Evolutionary conservation across 64 coral and sea anemone species (phyloP), one percentile per base, ranked within the genome.

Genomic region (Actinia equina): DNA sequence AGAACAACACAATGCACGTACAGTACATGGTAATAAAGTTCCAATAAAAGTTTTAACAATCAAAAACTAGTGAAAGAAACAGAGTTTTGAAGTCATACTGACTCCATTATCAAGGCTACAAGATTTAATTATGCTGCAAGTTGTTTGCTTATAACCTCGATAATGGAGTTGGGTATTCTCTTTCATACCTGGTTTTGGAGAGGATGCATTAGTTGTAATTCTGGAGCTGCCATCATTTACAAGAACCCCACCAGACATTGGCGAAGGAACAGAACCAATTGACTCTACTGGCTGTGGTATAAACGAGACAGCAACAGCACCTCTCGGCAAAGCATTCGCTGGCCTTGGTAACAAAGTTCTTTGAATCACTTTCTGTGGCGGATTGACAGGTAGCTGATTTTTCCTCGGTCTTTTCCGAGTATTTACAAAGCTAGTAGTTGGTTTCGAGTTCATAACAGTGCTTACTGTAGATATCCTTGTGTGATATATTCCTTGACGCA

Each of bases 271-370:
- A 46, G 94, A 87, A 61, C 91, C 85, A 0, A 97, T 90, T 20
- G 94, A 85, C 53, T 97, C 91, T 14, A 87, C 91, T 52, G 94
- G 94, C 43, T 97, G 94, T 13, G 94, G 94, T 85, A 97, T 97
- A 88, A 97, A 97, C n/a, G 94, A 97, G 19, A 97, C 94, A 51
- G 94, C 94, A 15, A 97, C 94, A 25, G 94, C 94, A 10, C 94
- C 94, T 16, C 87, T 87, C 0, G 94, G 94, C 20, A 97, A 87
- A 71, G 94, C 92, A 82, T 84, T 82, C 62, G 88, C 92, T 89
- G 97, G 97, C 43, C 93, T 71, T 78, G 97, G 97, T 41, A 99
- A 45, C 49, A 99, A 54, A 80, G 85, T 99, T 91, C 93, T 93
- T 70, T 98, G 92, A 54, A 89, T 71, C 61, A 94, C 88, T 78